These are phyloP conservation scores for Ctena decussata DNA, from an alignment of 2,888 invertebrate genomes.

Conservation along the genomic window DNA sequence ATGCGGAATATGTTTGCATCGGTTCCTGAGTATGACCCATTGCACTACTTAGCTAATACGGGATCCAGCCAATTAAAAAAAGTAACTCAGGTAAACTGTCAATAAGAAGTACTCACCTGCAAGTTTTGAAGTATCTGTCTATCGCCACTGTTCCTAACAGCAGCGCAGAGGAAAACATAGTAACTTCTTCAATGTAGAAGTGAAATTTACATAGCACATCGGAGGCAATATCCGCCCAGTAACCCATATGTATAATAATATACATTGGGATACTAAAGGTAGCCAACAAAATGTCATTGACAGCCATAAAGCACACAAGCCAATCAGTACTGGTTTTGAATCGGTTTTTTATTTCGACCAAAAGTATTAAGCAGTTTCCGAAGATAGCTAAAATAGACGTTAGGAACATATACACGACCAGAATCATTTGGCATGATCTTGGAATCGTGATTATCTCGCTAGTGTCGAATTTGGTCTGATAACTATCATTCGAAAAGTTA, in stretches of 20 bases:
- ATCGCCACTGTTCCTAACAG: neutral
- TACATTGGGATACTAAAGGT: neutral
- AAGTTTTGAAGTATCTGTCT: conserved; percentile 2
- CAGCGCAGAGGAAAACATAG: neutral
- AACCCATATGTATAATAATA: neutral
- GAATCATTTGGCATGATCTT: neutral
- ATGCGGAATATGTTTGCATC: no score
- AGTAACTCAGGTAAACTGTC: no score
- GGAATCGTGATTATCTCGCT: no score
- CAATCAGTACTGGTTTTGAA: neutral
- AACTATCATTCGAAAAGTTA: no score
- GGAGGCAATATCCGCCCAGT: neutral
- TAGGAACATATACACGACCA: neutral
- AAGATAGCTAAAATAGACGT: neutral
- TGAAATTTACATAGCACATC: neutral
- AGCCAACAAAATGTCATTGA: neutral
- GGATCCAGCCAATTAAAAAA: no score
- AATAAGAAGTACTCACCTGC: neutral
- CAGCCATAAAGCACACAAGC: neutral
- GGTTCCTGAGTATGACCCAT: no score
- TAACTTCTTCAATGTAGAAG: neutral
- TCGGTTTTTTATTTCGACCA: neutral
- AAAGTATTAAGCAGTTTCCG: neutral
- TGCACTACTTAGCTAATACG: no score
- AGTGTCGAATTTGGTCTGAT: no score